Percentiles rank a stretch among this genome's conserved stretches.
Evolutionary conservation across 92 coral and sea anemone species (phyloP).

Genomic region (Umimayanthus kanabou): DNA sequence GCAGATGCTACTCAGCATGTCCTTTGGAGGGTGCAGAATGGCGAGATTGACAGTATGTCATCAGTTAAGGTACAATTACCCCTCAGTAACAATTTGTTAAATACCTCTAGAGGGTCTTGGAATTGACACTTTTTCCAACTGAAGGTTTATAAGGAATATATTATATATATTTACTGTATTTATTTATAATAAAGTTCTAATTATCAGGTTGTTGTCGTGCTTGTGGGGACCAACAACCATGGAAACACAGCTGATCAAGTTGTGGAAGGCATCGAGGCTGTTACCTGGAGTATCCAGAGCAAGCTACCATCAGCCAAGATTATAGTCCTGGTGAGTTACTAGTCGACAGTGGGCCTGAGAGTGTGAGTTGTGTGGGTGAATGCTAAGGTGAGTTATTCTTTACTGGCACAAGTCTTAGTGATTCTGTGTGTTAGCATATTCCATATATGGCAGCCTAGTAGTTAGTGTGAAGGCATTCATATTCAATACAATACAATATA

Average conservation of each 20-base stretch:
- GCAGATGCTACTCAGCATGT: conserved; percentile 88
- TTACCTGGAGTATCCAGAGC: conserved; percentile 84
- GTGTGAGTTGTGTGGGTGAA: neutral
- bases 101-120: neutral
- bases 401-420: neutral
- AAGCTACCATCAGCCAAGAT: conserved; percentile 74
- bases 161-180: neutral
- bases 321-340: conserved; percentile 82
- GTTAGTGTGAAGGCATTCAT: no score
- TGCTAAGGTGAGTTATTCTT: neutral
- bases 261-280: conserved; percentile 89
- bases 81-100: neutral
- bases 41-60: conserved; percentile 70
- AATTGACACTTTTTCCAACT: neutral
- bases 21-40: conserved; percentile 93
- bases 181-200: neutral
- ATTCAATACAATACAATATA: no score
- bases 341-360: neutral
- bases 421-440: neutral
- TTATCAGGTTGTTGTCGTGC: conserved; percentile 83
- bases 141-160: neutral
- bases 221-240: conserved; percentile 90
- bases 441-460: no score
- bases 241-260: conserved; percentile 83
- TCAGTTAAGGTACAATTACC: conserved; percentile 65